Percentiles rank a stretch among this genome's conserved stretches.
Evolutionary conservation across 2,797 vertebrate genomes (phyloP).

Genomic region (Myotis findleyi): DNA sequence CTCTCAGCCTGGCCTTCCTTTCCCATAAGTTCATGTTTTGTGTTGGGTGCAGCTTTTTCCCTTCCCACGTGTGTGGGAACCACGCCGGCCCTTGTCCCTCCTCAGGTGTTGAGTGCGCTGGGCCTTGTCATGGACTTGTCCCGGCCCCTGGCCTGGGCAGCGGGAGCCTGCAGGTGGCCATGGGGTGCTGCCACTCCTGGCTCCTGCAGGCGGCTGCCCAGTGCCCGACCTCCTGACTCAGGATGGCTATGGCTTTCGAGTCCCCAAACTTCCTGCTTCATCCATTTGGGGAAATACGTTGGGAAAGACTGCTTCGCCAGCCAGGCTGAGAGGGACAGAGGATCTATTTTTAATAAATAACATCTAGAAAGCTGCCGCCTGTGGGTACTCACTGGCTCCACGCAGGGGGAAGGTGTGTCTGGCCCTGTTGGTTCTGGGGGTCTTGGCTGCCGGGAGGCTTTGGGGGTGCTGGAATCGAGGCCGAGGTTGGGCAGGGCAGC

Average conservation of each 20-base stretch:
- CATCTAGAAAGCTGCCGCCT: neutral
- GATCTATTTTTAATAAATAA: slow-evolving; percentile 72
- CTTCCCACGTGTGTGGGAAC: neutral
- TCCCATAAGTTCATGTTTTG: fast-evolving
- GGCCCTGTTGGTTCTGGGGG: neutral
- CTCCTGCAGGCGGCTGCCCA: neutral
- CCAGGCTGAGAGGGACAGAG: neutral
- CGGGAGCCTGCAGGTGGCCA: neutral
- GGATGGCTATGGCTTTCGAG: neutral
- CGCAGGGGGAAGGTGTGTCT: fast-evolving
- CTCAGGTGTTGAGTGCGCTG: neutral
- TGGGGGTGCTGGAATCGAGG: neutral
- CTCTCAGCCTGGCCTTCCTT: neutral
- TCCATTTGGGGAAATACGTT: neutral
- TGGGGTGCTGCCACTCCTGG: neutral
- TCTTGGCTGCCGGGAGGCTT: neutral
- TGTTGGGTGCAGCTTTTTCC: neutral
- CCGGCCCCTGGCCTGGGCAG: neutral
- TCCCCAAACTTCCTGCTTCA: neutral
- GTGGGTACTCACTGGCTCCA: neutral
- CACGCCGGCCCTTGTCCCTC: neutral
- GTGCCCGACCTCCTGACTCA: neutral
- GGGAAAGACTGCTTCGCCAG: neutral
- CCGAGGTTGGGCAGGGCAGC: neutral
- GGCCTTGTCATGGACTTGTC: neutral